phyloP scores from a whole-genome alignment of 2,113 vertebrate genomes.

The Tenebrosternarchus preto region DNA sequence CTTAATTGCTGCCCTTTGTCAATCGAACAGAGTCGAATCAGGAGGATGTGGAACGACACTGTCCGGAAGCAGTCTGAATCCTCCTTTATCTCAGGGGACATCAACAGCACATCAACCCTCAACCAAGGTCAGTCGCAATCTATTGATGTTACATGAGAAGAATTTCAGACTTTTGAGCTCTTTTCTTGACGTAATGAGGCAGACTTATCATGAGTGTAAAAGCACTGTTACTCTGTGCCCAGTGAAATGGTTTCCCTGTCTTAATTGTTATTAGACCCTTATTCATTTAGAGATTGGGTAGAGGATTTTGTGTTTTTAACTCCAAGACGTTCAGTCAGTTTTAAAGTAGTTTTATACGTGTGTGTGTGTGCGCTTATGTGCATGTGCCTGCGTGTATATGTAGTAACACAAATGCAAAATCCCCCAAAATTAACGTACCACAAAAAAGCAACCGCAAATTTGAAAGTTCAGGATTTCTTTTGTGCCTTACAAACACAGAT shows the following conservation, averaged over 20 bases:
- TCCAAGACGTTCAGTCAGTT: background rate
- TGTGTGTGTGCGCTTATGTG: background rate
- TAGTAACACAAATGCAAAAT: background rate
- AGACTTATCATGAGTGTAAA: conserved; percentile 1
- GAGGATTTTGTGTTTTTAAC: background rate
- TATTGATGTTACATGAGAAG: background rate
- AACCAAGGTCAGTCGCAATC: conserved; percentile 96
- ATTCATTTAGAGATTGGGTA: conserved; percentile 1
- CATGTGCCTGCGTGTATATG: background rate
- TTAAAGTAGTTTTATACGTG: background rate
- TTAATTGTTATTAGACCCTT: background rate
- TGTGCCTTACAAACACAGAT: conserved; percentile 47
- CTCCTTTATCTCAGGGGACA: conserved; percentile 99
- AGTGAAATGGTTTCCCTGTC: background rate
- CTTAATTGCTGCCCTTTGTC: conserved; percentile 75
- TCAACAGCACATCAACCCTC: conserved; percentile 99
- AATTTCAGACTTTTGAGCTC: conserved; percentile 10
- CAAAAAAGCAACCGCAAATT: background rate
- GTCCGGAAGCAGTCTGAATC: conserved; percentile 99
- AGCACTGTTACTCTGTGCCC: conserved; percentile 5
- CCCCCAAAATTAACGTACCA: background rate
- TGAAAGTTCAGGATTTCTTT: conserved; percentile 14
- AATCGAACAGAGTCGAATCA: conserved; percentile 95
- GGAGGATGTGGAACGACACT: conserved; percentile 99
- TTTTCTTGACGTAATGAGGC: background rate